Conservation (phyloP, 2,113 vertebrate species). For the Prionailurus viverrinus region DNA sequence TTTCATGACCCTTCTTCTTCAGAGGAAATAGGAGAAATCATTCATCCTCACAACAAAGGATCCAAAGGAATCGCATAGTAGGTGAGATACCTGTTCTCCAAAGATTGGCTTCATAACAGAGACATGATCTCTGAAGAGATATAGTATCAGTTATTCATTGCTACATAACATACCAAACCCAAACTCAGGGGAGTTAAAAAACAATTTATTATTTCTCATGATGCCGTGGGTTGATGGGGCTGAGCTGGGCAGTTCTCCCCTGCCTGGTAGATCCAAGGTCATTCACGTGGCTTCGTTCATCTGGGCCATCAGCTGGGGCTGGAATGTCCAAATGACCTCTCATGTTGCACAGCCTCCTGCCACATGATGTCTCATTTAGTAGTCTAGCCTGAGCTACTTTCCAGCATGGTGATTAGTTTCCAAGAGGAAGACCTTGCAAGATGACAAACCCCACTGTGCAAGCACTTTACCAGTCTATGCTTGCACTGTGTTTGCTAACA, state of each 20-base stretch:
- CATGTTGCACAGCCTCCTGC: background rate
- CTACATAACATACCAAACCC: background rate
- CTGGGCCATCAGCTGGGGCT: background rate
- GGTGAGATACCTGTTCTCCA: background rate
- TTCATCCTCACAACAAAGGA: background rate
- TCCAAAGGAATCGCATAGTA: background rate
- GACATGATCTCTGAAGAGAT: background rate
- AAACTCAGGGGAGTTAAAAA: background rate
- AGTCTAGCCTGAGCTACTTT: background rate
- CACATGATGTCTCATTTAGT: background rate
- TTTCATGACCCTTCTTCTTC: background rate
- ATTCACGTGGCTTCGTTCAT: background rate
- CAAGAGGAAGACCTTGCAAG: background rate
- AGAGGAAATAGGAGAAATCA: background rate
- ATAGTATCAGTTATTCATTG: background rate
- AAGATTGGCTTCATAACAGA: background rate
- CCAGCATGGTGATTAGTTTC: background rate
- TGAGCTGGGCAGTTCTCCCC: background rate
- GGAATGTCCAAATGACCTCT: background rate
- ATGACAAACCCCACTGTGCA: background rate
- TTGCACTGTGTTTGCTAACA: background rate
- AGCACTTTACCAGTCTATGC: background rate
- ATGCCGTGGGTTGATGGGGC: background rate
- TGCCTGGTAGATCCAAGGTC: background rate
- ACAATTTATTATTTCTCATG: background rate